Percentiles rank a stretch among this genome's conserved stretches.
These are phyloP conservation scores for Drosophila mauritiana DNA, from an alignment of 1,140 invertebrate genomes.

Conservation along the genomic window DNA sequence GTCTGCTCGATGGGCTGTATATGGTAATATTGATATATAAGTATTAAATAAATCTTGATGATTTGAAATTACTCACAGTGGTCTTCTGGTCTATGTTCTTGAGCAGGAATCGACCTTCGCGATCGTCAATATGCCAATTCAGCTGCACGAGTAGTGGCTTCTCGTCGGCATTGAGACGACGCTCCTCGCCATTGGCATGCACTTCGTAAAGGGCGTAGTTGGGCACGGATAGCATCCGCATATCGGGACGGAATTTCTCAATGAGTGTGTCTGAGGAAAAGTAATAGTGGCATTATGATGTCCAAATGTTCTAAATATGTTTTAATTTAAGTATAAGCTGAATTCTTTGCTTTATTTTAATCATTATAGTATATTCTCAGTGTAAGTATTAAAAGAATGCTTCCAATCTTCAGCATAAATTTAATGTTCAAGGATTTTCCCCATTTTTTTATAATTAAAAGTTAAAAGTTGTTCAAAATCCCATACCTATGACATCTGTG, in stretches of 20 bases:
- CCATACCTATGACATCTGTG: constrained; percentile 92
- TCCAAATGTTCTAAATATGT: no score
- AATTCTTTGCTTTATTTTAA: no score
- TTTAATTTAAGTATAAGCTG: no score
- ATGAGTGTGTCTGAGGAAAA: constrained; percentile 90
- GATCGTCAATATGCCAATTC: constrained; percentile 99
- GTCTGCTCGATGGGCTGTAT: constrained; percentile 77
- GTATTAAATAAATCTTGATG: neutral
- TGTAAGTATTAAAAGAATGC: no score
- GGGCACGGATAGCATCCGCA: constrained; percentile 98
- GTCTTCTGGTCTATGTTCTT: constrained; percentile 93
- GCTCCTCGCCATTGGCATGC: constrained; percentile 98
- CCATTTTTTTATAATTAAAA: no score
- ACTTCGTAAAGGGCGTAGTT: constrained; percentile 99
- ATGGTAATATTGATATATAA: neutral
- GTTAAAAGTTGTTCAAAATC: no score
- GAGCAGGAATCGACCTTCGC: constrained; percentile 98
- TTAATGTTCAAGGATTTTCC: no score
- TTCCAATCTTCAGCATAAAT: no score
- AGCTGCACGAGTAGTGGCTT: constrained; percentile 98
- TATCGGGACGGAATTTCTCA: constrained; percentile 99
- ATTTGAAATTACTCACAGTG: constrained; percentile 85
- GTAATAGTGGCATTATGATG: no score
- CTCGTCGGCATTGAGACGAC: constrained; percentile 94
- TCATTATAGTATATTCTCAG: no score